Evolutionary conservation across 2,888 invertebrate species (phyloP).

Genomic region (Spicauda simplicius): DNA sequence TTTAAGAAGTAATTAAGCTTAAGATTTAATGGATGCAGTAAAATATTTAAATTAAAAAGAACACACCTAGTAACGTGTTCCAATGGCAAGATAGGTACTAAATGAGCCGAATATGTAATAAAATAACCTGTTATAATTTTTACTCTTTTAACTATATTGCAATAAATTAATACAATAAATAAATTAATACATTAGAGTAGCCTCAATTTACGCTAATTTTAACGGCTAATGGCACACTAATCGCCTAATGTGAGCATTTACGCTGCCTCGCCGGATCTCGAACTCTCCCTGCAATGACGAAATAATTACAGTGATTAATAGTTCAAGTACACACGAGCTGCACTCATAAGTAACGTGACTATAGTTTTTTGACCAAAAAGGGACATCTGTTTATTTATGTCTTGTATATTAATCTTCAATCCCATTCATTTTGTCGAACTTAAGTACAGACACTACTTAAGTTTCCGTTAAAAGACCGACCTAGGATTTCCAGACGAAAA

Average conservation of each 20-base stretch:
- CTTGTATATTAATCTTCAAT: too few relatives aligned
- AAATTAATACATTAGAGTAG: slow-evolving; percentile 36
- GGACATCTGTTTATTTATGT: too few relatives aligned
- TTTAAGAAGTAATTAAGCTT: too few relatives aligned
- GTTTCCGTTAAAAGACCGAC: too few relatives aligned
- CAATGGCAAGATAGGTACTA: too few relatives aligned
- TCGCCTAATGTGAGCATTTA: slow-evolving; percentile 30
- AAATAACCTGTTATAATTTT: not conserved
- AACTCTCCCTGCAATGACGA: slow-evolving; percentile 35
- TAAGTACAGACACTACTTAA: too few relatives aligned
- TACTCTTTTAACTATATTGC: slow-evolving; percentile 15
- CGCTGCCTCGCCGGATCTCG: slow-evolving; percentile 25
- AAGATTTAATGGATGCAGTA: too few relatives aligned
- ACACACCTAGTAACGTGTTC: too few relatives aligned
- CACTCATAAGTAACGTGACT: slow-evolving; percentile 5
- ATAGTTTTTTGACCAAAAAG: too few relatives aligned
- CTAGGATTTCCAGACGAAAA: too few relatives aligned
- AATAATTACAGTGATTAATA: slow-evolving; percentile 41
- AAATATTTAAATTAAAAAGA: too few relatives aligned
- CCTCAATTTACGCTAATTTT: slow-evolving; percentile 37
- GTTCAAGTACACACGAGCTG: slow-evolving; percentile 38
- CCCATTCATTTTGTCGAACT: too few relatives aligned
- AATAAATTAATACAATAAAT: slow-evolving; percentile 31
- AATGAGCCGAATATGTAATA: not conserved
- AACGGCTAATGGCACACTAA: slow-evolving; percentile 38